phyloP scores from a whole-genome alignment of 2,888 invertebrate genomes.

The Criorhina ranunculi region DNA sequence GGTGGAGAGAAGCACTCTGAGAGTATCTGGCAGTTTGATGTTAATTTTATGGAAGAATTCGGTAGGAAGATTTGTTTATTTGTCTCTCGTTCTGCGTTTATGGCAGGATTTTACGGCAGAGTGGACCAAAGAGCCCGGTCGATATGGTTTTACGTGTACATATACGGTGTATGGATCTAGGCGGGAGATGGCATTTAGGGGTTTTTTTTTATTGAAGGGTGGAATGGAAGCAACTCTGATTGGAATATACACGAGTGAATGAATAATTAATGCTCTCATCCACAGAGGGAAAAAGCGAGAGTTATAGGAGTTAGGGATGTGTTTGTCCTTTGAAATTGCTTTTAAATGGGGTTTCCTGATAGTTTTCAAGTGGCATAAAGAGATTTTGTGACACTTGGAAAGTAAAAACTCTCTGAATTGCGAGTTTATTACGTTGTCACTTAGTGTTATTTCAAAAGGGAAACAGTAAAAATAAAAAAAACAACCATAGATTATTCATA shows the following conservation, averaged over 20 bases:
- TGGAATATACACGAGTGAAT: slow-evolving; percentile 73
- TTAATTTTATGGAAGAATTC: slow-evolving; percentile 69
- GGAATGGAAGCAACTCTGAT: slow-evolving; percentile 64
- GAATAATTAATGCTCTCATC: slow-evolving; percentile 66
- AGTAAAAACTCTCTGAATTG: slow-evolving; percentile 38
- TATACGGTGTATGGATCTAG: slow-evolving; percentile 17
- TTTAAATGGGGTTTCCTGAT: slow-evolving; percentile 64
- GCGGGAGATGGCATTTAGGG: slow-evolving; percentile 65
- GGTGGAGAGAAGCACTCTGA: background rate
- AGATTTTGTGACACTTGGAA: slow-evolving; percentile 70
- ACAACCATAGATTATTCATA: slow-evolving; percentile 56
- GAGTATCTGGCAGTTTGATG: slow-evolving; percentile 57
- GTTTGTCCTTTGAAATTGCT: slow-evolving; percentile 58
- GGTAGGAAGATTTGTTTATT: slow-evolving; percentile 74
- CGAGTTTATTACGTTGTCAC: slow-evolving; percentile 55
- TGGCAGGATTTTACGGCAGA: slow-evolving; percentile 72
- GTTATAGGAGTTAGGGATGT: background rate
- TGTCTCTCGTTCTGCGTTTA: slow-evolving; percentile 72
- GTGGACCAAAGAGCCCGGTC: slow-evolving; percentile 55
- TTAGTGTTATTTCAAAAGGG: slow-evolving; percentile 62
- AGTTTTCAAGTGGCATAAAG: slow-evolving; percentile 69
- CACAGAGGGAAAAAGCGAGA: background rate
- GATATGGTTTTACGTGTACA: slow-evolving; percentile 44
- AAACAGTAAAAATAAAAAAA: slow-evolving; percentile 26
- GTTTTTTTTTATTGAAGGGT: slow-evolving; percentile 57